A percentile compares a stretch with the other conserved stretches of the same genome.
Conservation (phyloP, 2,113 vertebrate species). For the Cavia aperea region DNA sequence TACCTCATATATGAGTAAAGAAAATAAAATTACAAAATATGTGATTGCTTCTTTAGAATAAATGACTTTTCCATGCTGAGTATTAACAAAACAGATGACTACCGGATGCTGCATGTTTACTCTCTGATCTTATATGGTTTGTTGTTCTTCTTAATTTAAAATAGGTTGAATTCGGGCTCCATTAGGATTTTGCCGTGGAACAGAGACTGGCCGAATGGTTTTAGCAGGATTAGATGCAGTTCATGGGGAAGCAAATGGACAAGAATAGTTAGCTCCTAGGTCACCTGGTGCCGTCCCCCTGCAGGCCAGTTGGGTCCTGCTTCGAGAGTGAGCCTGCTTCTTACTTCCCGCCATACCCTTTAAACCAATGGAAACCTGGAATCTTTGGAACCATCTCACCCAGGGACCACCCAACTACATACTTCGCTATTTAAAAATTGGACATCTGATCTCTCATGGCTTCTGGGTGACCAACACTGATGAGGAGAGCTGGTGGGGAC, state of each 20-base stretch:
- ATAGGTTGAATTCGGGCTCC: neutral
- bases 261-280: neutral
- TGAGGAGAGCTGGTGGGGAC: too few relatives aligned
- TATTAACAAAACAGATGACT: neutral
- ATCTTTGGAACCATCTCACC: neutral
- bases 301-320: neutral
- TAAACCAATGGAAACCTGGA: neutral
- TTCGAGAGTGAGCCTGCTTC: neutral
- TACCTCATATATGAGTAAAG: neutral
- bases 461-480: neutral
- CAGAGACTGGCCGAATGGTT: neutral
- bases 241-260: neutral
- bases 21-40: neutral
- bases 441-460: neutral
- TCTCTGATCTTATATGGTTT: neutral
- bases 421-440: neutral
- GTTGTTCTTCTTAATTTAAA: neutral
- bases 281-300: neutral
- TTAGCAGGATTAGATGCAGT: too few relatives aligned
- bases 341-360: neutral
- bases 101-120: neutral
- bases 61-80: neutral
- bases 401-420: neutral
- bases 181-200: neutral
- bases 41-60: neutral